Evolutionary conservation across 2,113 vertebrate species (phyloP).

Genomic region (Dromiciops gliroides): DNA sequence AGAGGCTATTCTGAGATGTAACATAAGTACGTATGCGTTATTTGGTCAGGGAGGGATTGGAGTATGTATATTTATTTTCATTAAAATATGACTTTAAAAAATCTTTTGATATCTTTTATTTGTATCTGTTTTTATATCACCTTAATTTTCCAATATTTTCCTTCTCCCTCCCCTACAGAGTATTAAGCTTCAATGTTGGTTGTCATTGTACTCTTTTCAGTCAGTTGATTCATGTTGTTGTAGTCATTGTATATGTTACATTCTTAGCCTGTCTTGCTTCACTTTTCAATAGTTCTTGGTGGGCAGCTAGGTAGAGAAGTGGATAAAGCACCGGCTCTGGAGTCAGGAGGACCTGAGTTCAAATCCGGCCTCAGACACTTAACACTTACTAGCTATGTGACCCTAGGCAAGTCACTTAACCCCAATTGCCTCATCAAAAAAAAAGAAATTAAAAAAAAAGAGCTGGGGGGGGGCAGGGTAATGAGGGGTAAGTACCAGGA

Average conservation of each 20-base stretch:
- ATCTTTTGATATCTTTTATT: not conserved
- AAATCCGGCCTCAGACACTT: too few relatives aligned
- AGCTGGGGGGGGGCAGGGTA: too few relatives aligned
- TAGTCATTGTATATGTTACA: not conserved
- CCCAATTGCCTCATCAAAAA: too few relatives aligned
- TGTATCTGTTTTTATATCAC: not conserved
- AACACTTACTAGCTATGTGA: too few relatives aligned
- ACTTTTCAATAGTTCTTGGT: too few relatives aligned
- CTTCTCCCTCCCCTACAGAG: not conserved
- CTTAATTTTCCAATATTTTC: not conserved
- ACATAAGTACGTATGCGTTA: not conserved
- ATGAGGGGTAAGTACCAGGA: not conserved
- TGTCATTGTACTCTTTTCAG: not conserved
- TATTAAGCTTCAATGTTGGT: not conserved
- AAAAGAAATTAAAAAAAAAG: not conserved
- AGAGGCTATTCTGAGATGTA: not conserved
- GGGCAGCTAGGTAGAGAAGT: too few relatives aligned
- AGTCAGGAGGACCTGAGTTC: too few relatives aligned
- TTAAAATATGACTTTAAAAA: not conserved
- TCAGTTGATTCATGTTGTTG: not conserved
- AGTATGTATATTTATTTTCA: not conserved
- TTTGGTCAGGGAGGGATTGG: not conserved
- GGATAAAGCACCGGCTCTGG: too few relatives aligned
- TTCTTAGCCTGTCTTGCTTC: not conserved
- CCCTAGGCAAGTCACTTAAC: too few relatives aligned